Conservation (phyloP, 2,113 vertebrate genomes). For the Sterna hirundo region DNA sequence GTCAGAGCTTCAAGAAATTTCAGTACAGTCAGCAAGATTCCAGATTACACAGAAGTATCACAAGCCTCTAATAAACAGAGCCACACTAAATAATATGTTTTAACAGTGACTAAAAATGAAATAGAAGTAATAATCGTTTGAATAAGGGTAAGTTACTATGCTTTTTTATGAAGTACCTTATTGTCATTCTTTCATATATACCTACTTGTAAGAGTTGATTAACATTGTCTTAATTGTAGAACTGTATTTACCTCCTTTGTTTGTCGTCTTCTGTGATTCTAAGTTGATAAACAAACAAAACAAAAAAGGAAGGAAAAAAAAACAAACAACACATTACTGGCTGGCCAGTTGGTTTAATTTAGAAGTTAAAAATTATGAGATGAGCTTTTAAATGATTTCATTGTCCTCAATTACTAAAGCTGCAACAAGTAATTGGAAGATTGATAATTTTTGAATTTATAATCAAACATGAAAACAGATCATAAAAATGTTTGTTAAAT, state of each 20-base stretch:
- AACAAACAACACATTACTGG: neutral
- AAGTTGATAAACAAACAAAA: neutral
- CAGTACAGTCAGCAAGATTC: neutral
- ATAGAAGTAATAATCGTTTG: neutral
- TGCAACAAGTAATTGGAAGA: neutral
- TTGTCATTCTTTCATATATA: neutral
- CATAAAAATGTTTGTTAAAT: neutral
- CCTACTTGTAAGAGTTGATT: neutral
- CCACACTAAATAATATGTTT: neutral
- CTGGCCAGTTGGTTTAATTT: neutral
- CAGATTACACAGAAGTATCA: neutral
- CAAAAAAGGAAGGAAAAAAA: neutral
- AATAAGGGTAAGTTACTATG: neutral
- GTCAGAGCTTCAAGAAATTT: neutral
- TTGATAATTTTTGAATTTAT: neutral
- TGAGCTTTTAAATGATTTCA: neutral
- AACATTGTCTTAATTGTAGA: neutral
- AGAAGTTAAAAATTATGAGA: neutral
- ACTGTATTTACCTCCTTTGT: neutral
- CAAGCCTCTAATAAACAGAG: neutral
- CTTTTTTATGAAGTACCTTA: neutral
- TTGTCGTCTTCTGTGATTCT: accelerated
- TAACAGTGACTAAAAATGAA: neutral
- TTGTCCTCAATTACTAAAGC: neutral
- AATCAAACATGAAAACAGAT: neutral